A percentile compares a stretch with the other conserved stretches of the same genome.
Conservation (phyloP, 2,888 invertebrate species). For the Hypsopygia costalis region DNA sequence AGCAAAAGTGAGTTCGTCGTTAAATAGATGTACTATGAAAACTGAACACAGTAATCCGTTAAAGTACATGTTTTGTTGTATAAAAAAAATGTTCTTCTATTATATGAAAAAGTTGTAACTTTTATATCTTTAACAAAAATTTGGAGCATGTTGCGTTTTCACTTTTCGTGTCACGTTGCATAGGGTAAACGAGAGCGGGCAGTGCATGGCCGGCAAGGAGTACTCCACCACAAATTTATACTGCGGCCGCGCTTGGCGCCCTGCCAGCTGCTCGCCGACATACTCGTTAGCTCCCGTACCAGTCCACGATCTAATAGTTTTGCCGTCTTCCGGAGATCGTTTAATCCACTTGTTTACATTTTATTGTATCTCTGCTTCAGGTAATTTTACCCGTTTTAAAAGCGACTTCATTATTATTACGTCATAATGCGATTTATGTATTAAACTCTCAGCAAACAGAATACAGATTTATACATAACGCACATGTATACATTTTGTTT, state of each 20-base stretch:
- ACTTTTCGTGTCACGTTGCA: constrained; percentile 12
- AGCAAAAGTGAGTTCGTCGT: too few species aligned
- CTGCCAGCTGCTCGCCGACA: constrained; percentile 47
- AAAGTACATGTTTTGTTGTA: too few species aligned
- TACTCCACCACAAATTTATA: constrained; percentile 51
- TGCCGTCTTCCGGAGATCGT: constrained; percentile 51
- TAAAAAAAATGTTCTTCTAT: too few species aligned
- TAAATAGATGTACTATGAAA: too few species aligned
- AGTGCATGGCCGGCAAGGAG: constrained; percentile 15
- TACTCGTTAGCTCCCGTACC: constrained; percentile 59
- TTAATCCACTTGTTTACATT: constrained; percentile 61
- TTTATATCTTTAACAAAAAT: too few species aligned
- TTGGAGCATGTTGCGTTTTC: constrained; percentile 5
- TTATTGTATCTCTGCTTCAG: constrained; percentile 12
- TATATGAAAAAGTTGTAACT: too few species aligned
- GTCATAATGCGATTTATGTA: too few species aligned
- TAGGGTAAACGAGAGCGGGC: constrained; percentile 1
- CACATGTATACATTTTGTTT: too few species aligned
- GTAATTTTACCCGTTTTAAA: not conserved
- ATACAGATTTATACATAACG: too few species aligned
- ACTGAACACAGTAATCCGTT: too few species aligned
- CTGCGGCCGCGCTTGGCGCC: constrained; percentile 42
- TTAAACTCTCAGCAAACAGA: too few species aligned
- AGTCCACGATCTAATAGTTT: constrained; percentile 63
- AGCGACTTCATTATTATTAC: not conserved